phyloP scores from a whole-genome alignment of 2,113 vertebrate genomes.

The Grammomys surdaster region DNA sequence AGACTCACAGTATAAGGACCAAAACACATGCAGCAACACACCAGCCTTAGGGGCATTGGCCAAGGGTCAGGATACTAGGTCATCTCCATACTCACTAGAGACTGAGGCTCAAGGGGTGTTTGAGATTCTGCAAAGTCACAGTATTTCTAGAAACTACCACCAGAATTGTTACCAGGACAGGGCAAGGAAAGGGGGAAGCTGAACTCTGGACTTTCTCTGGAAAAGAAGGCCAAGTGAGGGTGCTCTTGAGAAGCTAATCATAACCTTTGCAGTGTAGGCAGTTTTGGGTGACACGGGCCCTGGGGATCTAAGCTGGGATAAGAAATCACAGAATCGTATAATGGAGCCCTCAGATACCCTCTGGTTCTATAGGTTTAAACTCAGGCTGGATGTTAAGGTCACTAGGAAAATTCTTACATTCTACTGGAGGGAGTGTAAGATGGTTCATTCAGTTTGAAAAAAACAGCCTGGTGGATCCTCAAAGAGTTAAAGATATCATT shows the following conservation, averaged over 20 bases:
- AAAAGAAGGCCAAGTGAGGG: not conserved
- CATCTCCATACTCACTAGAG: not conserved
- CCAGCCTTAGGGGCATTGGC: not conserved
- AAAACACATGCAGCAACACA: not conserved
- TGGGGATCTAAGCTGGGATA: not conserved
- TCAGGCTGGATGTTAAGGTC: not conserved
- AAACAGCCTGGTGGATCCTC: not conserved
- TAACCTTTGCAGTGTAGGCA: not conserved
- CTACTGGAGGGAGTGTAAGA: not conserved
- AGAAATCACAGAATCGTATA: slow-evolving; percentile 10
- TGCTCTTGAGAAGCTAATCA: not conserved
- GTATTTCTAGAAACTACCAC: not conserved
- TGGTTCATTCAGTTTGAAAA: not conserved
- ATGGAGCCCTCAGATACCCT: not conserved
- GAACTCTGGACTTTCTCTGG: not conserved
- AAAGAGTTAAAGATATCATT: not conserved
- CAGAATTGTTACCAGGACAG: not conserved
- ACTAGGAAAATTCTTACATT: not conserved
- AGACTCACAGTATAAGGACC: not conserved
- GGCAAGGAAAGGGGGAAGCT: not conserved
- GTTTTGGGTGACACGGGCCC: not conserved
- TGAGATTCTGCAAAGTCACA: not conserved
- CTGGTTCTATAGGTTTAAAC: not conserved
- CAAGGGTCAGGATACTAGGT: not conserved
- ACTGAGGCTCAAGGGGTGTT: not conserved